Base-by-base conservation (phyloP, 2,113 vertebrate genomes). In the Alaudala cheleensis region DNA sequence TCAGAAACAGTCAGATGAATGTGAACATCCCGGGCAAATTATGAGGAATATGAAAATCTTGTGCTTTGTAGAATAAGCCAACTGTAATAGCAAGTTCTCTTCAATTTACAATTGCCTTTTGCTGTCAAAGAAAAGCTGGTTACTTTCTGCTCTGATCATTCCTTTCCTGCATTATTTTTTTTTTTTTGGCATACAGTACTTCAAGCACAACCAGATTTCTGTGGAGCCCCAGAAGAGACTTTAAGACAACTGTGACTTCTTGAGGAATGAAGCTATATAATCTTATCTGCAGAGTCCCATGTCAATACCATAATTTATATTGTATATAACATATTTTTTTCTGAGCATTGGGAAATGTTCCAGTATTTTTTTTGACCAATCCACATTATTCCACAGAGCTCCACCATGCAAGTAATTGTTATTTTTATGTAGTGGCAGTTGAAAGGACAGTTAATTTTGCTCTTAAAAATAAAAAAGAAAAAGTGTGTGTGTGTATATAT, bases 1-100 rank as follows among this genome's bases (percentile, higher is more conserved):
- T 57, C 70, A 92, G 78, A 95, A 96, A 85, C 24, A 58, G 40
- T 74, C 81, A 44, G 70, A 88, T 88, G 57, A 61, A 85, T 34
- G n/a, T 72, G 92, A 92, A 29, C 37, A 92, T 76, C 81, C 53
- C 57, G 58, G 20, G 45, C n/a, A 94, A 92, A 73, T 86, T 77
- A 83, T 5, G 11, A 90, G 51, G 58, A 85, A 49, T 88, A 90
- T 77, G 71, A 90, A 89, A 70, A 53, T 65, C 42, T 86, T n/a
- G 26, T 62, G 14, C 88, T 97, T 88, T 95, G 74, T 95, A 77
- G 74, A 90, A 66, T 69, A 92, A 73, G 86, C 92, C 92, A 96
- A 70, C 71, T 73, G 19, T 69, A 94, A 80, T 76, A 80, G 65
- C 45, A 78, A 66, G 8, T 80, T 95, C 20, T 72, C 29, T 93